Percentiles rank a stretch among this genome's conserved stretches.
Evolutionary conservation across 2,113 vertebrate genomes (phyloP).

Genomic region (Macroglossus sobrinus): DNA sequence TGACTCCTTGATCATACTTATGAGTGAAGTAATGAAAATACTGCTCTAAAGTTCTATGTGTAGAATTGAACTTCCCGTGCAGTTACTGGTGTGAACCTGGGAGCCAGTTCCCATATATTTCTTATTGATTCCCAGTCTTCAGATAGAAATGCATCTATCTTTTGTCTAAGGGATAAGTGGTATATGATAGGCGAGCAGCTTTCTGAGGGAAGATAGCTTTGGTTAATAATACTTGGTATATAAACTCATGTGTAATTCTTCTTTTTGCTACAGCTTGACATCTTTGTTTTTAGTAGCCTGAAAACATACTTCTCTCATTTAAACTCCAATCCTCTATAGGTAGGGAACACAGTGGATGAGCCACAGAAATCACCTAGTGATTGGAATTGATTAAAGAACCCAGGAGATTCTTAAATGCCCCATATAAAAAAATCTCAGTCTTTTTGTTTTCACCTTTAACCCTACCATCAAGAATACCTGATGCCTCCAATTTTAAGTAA

Average conservation of each 20-base stretch:
- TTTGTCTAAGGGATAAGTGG: not conserved
- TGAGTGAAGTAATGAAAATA: not conserved
- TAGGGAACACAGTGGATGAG: fast-evolving
- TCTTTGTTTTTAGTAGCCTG: not conserved
- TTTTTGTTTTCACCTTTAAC: not conserved
- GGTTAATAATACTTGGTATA: not conserved
- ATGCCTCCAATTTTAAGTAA: not conserved
- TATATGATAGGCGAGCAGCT: not conserved
- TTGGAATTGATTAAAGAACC: not conserved
- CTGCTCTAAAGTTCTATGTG: not conserved
- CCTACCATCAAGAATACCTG: not conserved
- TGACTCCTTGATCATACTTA: not conserved
- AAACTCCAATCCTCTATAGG: fast-evolving
- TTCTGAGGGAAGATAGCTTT: not conserved
- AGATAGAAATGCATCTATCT: fast-evolving
- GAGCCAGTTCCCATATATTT: not conserved
- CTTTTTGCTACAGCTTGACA: not conserved
- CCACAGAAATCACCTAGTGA: not conserved
- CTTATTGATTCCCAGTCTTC: not conserved
- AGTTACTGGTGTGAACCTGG: fast-evolving
- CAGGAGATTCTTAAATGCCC: not conserved
- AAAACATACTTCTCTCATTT: not conserved
- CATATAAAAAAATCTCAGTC: not conserved
- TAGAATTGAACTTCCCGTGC: not conserved
- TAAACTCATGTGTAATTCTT: not conserved